Conservation (phyloP, 1,140 invertebrate genomes). For the Drosophila aff. region DNA sequence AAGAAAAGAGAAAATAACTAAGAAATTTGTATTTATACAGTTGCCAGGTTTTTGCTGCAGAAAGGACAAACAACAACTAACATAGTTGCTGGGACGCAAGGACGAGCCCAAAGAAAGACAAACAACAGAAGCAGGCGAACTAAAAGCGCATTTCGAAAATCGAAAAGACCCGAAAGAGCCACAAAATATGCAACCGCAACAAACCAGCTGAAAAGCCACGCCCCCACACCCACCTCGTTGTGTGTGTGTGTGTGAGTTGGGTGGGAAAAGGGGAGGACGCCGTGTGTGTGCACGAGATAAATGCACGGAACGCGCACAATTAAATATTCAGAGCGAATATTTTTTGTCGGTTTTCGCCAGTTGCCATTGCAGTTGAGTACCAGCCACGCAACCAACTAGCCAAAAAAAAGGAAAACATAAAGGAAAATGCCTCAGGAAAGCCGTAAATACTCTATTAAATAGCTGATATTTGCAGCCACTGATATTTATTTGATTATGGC, state of each 20-base stretch:
- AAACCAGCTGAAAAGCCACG: conserved; percentile 52
- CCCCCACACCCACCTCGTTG: conserved; percentile 4
- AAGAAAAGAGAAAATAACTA: conserved; percentile 33
- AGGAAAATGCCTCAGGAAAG: background rate
- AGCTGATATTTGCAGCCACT: background rate
- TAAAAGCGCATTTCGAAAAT: conserved; percentile 79
- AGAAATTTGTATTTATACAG: conserved; percentile 61
- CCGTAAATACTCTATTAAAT: conserved; percentile 8
- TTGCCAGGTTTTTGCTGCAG: conserved; percentile 57
- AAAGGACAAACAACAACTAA: conserved; percentile 36
- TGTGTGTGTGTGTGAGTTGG: background rate
- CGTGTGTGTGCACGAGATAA: conserved; percentile 51
- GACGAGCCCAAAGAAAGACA: conserved; percentile 63
- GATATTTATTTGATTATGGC: background rate
- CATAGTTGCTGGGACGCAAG: conserved; percentile 26
- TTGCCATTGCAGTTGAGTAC: conserved; percentile 44
- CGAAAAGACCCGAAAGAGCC: conserved; percentile 70
- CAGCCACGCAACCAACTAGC: conserved; percentile 35
- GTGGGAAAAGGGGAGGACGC: background rate
- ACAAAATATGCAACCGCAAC: conserved; percentile 72
- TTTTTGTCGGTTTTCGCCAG: conserved; percentile 51
- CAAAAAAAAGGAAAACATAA: conserved; percentile 24
- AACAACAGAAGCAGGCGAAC: conserved; percentile 58
- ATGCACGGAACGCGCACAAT: conserved; percentile 72
- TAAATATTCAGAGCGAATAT: conserved; percentile 81